These are phyloP conservation scores for Heliconius ethilla DNA, from an alignment of 2,888 invertebrate genomes.

Conservation along the genomic window DNA sequence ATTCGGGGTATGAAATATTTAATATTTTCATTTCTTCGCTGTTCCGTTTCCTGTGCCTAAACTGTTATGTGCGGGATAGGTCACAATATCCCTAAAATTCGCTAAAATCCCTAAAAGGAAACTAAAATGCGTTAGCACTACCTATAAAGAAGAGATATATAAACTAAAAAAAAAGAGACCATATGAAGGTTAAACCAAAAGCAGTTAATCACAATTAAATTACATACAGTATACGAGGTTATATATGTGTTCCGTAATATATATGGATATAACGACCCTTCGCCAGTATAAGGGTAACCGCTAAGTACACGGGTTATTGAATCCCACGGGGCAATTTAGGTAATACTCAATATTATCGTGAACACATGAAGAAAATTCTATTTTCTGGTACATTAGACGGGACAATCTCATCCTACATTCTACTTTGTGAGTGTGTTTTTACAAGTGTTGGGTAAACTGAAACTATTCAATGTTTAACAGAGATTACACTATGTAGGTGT, in stretches of 20 bases:
- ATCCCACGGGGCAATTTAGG: conserved; percentile 42
- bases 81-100: too few relatives aligned
- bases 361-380: conserved; percentile 65
- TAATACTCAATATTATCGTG: conserved; percentile 57
- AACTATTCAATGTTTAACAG: conserved; percentile 10
- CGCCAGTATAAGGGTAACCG: conserved; percentile 3
- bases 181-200: background rate
- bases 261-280: conserved; percentile 2
- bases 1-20: too few relatives aligned
- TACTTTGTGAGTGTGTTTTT: conserved; percentile 34
- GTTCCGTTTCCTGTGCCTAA: too few relatives aligned
- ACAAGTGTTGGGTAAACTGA: conserved; percentile 27
- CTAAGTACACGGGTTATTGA: conserved; percentile 44
- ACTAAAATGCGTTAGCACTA: too few relatives aligned
- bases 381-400: conserved; percentile 71
- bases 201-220: background rate
- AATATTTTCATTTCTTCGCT: too few relatives aligned
- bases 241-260: background rate
- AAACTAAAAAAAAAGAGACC: background rate
- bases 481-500: background rate
- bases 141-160: background rate
- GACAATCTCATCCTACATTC: conserved; percentile 30
- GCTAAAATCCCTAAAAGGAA: too few relatives aligned
- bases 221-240: background rate
- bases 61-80: too few relatives aligned